Percentiles rank a stretch among this genome's conserved stretches.
phyloP scores from a whole-genome alignment of 2,888 invertebrate species.

The Eumacrocentrus americanus region DNA sequence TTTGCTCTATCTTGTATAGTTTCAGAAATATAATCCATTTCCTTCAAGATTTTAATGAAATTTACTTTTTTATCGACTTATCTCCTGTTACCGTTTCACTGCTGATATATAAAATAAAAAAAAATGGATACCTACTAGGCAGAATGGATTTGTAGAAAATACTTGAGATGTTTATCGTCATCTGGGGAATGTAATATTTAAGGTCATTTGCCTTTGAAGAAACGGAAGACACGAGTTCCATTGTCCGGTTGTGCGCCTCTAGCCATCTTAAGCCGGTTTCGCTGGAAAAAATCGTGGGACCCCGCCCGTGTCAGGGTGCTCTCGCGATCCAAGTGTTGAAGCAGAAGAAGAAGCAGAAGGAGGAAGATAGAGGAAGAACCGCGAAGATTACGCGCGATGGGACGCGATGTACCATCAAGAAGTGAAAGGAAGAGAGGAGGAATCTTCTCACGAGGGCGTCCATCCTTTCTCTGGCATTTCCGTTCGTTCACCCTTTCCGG shows the following conservation, averaged over 20 bases:
- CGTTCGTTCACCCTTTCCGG: slow-evolving; percentile 54
- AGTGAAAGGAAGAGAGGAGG: slow-evolving; percentile 10
- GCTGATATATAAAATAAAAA: no score
- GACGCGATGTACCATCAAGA: not conserved
- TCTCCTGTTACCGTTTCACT: no score
- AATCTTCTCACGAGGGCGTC: slow-evolving; percentile 26
- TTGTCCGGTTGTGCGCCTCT: slow-evolving; percentile 8
- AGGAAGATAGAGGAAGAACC: not conserved
- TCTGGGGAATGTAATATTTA: not conserved
- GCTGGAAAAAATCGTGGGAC: slow-evolving; percentile 8
- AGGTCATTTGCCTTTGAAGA: slow-evolving; percentile 15
- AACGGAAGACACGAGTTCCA: slow-evolving; percentile 7
- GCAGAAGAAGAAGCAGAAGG: slow-evolving; percentile 15
- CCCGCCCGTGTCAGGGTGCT: slow-evolving; percentile 8
- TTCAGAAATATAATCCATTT: not conserved
- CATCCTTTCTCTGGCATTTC: slow-evolving; percentile 39
- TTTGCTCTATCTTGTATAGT: no score
- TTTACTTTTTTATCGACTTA: no score
- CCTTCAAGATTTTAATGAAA: no score
- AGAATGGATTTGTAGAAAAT: not conserved
- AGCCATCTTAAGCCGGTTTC: slow-evolving; percentile 18
- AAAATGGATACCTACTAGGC: no score
- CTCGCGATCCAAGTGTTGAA: slow-evolving; percentile 1
- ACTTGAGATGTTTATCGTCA: slow-evolving; percentile 1
- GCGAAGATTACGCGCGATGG: not conserved